These are phyloP conservation scores for Drosophila prolongata DNA, from an alignment of 2,888 invertebrate species.

Conservation along the genomic window DNA sequence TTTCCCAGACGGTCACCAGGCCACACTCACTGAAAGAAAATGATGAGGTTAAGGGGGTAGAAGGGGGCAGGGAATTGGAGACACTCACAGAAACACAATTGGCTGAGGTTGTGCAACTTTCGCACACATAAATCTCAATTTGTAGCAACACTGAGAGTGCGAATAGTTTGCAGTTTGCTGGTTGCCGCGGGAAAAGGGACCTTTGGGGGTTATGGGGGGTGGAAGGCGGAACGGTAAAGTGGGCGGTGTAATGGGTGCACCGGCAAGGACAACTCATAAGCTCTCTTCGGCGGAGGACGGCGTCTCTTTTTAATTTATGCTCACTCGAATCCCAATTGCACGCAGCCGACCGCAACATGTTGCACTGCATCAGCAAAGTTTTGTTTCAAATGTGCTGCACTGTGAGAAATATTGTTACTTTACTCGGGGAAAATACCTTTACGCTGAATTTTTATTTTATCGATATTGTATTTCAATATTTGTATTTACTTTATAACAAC, in stretches of 20 bases:
- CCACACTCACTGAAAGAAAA: conserved; percentile 39
- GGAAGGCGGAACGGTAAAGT: not conserved
- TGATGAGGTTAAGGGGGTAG: not conserved
- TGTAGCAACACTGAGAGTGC: conserved; percentile 72
- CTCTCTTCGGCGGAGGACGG: conserved; percentile 40
- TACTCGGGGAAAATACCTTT: too few species aligned
- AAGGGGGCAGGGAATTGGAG: conserved; percentile 3
- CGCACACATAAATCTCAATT: conserved; percentile 76
- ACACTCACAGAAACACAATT: conserved; percentile 50
- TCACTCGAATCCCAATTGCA: conserved; percentile 75
- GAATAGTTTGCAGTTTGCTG: conserved; percentile 64
- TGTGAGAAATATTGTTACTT: not conserved
- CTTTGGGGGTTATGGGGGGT: conserved; percentile 1
- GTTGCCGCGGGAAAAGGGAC: not conserved
- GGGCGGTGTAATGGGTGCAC: conserved; percentile 4
- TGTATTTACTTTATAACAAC: too few species aligned
- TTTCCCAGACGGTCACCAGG: conserved; percentile 66
- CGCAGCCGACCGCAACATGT: conserved; percentile 74
- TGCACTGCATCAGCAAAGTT: conserved; percentile 58
- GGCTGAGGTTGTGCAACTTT: conserved; percentile 73
- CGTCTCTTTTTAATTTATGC: conserved; percentile 72
- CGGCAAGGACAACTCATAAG: conserved; percentile 53
- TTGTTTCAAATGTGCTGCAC: conserved; percentile 18
- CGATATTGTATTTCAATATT: too few species aligned
- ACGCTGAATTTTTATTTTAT: too few species aligned